These are phyloP conservation scores for Drosophila sordidula DNA, from an alignment of 2,888 invertebrate species.

Conservation along the genomic window DNA sequence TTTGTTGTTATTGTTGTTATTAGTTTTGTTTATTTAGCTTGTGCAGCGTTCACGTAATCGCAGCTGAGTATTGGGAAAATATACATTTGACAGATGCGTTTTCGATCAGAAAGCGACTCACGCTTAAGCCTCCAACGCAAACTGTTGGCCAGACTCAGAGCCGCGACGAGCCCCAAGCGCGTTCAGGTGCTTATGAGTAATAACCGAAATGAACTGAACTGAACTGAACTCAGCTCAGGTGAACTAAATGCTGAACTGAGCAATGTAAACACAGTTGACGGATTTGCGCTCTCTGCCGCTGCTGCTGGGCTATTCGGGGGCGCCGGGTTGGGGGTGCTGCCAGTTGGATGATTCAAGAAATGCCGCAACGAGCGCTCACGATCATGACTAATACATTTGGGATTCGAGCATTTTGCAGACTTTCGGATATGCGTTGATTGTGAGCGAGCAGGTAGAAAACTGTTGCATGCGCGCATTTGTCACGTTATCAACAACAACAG, in stretches of 20 bases:
- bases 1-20: constrained; percentile 1
- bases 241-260: constrained; percentile 16
- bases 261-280: constrained; percentile 68
- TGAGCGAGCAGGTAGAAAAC: constrained; percentile 35
- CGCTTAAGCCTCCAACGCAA: neutral
- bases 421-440: constrained; percentile 4
- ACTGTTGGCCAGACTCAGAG: neutral
- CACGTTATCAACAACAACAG: constrained; percentile 16
- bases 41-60: constrained; percentile 21
- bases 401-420: constrained; percentile 40
- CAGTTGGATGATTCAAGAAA: constrained; percentile 65
- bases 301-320: constrained; percentile 48
- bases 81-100: neutral
- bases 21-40: constrained; percentile 16
- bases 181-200: constrained; percentile 47
- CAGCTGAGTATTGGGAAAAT: neutral
- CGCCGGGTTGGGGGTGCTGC: constrained; percentile 2
- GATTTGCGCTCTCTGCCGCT: constrained; percentile 23
- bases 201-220: constrained; percentile 30
- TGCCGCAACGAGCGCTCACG: constrained; percentile 40
- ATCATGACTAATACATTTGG: constrained; percentile 69
- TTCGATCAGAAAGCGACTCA: neutral
- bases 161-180: constrained; percentile 3
- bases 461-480: constrained; percentile 25
- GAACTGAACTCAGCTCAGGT: constrained; percentile 4